Percentiles rank a stretch among this genome's conserved stretches.
Conservation (phyloP, 2,888 invertebrate species). For the Trimorus sp. region DNA sequence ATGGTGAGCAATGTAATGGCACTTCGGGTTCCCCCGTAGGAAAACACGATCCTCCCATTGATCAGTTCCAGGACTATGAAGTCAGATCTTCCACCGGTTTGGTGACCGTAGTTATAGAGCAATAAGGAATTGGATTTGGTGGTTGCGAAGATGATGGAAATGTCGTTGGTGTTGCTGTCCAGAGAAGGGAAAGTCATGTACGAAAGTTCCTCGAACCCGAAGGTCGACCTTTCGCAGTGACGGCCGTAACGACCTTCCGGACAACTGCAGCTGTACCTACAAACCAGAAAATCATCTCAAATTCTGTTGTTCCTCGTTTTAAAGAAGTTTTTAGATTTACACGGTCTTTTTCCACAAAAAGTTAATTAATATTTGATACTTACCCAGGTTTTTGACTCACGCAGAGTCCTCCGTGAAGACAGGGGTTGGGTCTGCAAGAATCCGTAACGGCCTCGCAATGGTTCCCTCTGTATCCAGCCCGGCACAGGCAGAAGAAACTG, state of each 20-base stretch:
- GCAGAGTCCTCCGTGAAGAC: slow-evolving; percentile 93
- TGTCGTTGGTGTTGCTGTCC: slow-evolving; percentile 94
- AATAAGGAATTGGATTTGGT: slow-evolving; percentile 92
- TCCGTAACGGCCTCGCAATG: slow-evolving; percentile 94
- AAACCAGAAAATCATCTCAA: background rate
- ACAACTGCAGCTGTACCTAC: slow-evolving; percentile 85
- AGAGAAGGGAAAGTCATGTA: slow-evolving; percentile 94
- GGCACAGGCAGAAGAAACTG: slow-evolving; percentile 95
- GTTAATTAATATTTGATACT: background rate
- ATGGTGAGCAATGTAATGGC: slow-evolving; percentile 92
- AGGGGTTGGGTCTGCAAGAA: slow-evolving; percentile 96
- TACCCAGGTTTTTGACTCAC: slow-evolving; percentile 94
- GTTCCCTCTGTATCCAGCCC: slow-evolving; percentile 95
- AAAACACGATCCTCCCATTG: slow-evolving; percentile 92
- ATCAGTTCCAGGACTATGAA: slow-evolving; percentile 96
- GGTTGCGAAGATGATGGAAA: slow-evolving; percentile 95
- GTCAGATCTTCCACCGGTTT: slow-evolving; percentile 93
- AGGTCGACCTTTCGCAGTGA: slow-evolving; percentile 95
- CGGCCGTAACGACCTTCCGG: slow-evolving; percentile 93
- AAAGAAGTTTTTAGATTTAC: too few species aligned
- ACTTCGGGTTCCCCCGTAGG: slow-evolving; percentile 94
- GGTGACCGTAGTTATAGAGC: slow-evolving; percentile 95
- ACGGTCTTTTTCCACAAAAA: too few species aligned
- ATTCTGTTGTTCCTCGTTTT: background rate
- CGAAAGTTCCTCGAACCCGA: slow-evolving; percentile 93